Base-by-base conservation (phyloP, 2,797 vertebrate species). In the Phrynocephalus vlangalii region DNA sequence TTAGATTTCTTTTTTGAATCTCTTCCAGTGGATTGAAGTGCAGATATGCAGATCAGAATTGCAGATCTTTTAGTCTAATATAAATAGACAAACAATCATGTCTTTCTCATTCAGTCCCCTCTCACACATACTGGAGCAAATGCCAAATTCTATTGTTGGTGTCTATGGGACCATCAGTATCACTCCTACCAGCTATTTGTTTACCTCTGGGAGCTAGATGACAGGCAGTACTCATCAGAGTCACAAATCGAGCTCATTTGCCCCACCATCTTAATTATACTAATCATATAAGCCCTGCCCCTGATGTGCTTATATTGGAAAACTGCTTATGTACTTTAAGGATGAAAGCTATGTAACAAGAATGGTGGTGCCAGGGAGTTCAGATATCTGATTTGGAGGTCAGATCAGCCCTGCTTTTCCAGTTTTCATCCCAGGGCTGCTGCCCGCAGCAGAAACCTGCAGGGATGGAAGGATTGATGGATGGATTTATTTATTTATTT, bases 1-100 rank as follows among this genome's bases (percentile, higher is more conserved):
- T 79, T 56, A 71, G 63, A 26, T 68, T 70, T 86, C 70, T n/a
- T 50, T 73, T 86, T 79, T 52, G 66, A 18, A 56, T 86, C 20
- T 22, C 38, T 68, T 56, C 76, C 26, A 63, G 11, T 30, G 24
- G 33, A 60, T 28, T 44, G 50, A 80, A 86, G 60, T 71, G 15
- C 18, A 63, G 18, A 5, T 38, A 33, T 48, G 33, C 26, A 38
- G 1, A n/a, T 48, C 33, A n/a, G 20, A 75, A 82, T 30, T 86
- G 24, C 24, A 67, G 71, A 71, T 83, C 50, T 22, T 83, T n/a
- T 52, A 22, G 13, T 77, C 30, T 72, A 30, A 56, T 10, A 56
- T 56, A 56, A 56, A 56, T 6, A 56, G 13, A 56, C 52, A 56
- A 56, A 56, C 13, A 56, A 56, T 10, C 13, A 56, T 10, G 52